Conservation (phyloP, 2,888 invertebrate genomes). For the Drepana falcataria region DNA sequence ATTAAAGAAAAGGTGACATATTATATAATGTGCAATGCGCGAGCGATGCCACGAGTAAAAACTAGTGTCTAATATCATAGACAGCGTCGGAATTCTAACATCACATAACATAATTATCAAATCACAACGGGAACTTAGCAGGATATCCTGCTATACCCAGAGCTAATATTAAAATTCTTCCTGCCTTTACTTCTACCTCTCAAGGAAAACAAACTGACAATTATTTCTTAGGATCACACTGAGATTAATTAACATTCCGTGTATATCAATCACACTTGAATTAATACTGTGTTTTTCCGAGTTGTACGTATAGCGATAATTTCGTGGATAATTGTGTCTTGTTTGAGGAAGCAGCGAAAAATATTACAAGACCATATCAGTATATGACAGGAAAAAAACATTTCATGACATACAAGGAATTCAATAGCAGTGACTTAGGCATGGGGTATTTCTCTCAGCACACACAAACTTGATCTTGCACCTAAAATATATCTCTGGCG, state of each 20-base stretch:
- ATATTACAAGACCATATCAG: not conserved
- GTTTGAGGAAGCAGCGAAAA: not conserved
- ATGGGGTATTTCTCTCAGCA: too few species aligned
- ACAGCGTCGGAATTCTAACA: too few species aligned
- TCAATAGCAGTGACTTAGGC: too few species aligned
- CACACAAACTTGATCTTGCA: too few species aligned
- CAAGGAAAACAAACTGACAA: not conserved
- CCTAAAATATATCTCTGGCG: too few species aligned
- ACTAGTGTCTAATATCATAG: too few species aligned
- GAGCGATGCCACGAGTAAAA: too few species aligned
- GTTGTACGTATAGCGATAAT: not conserved
- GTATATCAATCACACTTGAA: not conserved
- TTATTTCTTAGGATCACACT: not conserved
- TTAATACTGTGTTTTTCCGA: conserved; percentile 1
- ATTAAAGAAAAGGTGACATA: too few species aligned
- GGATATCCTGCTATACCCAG: not conserved
- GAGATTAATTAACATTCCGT: not conserved
- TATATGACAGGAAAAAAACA: too few species aligned
- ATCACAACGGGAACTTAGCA: not conserved
- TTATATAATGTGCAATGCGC: too few species aligned
- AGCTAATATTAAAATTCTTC: not conserved
- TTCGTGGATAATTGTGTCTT: not conserved
- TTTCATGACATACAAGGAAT: too few species aligned
- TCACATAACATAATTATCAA: too few species aligned
- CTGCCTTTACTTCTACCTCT: not conserved